These are phyloP conservation scores for Drosophila differens DNA, from an alignment of 2,888 invertebrate genomes.

Conservation along the genomic window DNA sequence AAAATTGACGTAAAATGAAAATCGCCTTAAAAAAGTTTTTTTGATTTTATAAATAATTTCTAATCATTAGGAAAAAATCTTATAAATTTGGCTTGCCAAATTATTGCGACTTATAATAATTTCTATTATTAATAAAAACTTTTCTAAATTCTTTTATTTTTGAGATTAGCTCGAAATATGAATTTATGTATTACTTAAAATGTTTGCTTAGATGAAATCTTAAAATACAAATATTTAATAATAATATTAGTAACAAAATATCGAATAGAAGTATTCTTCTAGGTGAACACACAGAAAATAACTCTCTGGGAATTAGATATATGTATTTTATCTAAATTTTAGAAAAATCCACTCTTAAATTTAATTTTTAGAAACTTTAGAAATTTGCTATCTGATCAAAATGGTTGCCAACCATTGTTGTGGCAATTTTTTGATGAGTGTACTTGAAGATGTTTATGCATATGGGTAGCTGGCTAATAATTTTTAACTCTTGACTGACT, in stretches of 20 bases:
- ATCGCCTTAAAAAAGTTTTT: rapidly evolving
- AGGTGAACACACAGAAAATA: no score
- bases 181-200: not conserved
- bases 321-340: not conserved
- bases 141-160: not conserved
- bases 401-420: no score
- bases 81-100: no score
- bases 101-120: not conserved
- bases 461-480: constrained; percentile 39
- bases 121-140: not conserved
- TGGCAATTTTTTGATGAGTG: not conserved
- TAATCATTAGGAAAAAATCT: not conserved
- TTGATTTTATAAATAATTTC: not conserved
- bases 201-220: not conserved
- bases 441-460: constrained; percentile 7
- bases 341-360: not conserved
- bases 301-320: not conserved
- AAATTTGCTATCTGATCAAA: not conserved
- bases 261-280: not conserved
- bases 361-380: not conserved
- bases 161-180: not conserved
- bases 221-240: not conserved
- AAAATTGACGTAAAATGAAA: not conserved
- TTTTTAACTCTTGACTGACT: constrained; percentile 78
- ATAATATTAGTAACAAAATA: not conserved